Conservation (phyloP, 2,113 vertebrate genomes). For the Tetrao urogallus region DNA sequence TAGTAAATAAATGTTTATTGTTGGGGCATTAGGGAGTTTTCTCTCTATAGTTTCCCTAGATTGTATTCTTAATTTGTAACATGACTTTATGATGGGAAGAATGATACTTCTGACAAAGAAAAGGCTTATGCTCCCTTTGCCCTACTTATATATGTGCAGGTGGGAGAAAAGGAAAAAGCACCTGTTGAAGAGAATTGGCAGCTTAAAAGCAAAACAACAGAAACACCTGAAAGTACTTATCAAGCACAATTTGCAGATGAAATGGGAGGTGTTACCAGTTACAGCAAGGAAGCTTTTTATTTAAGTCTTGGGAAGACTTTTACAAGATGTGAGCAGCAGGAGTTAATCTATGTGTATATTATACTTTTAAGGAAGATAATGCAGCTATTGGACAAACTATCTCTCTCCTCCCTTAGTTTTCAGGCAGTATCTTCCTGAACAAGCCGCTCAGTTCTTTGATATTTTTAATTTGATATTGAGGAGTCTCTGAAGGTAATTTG, state of each 20-base stretch:
- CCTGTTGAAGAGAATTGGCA: background rate
- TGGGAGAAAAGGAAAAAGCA: background rate
- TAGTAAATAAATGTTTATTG: background rate
- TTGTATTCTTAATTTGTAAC: background rate
- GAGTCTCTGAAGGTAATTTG: background rate
- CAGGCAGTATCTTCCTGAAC: background rate
- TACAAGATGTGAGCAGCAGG: background rate
- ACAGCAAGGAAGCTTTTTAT: background rate
- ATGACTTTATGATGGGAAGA: background rate
- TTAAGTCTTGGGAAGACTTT: background rate
- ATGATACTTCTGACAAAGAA: background rate
- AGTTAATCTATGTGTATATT: background rate
- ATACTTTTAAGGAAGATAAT: background rate
- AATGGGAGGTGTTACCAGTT: background rate
- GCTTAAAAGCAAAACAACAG: background rate
- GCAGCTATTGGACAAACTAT: background rate
- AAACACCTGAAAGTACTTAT: background rate
- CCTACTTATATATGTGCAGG: background rate
- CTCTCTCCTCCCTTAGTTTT: background rate
- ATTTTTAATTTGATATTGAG: background rate
- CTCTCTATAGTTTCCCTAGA: background rate
- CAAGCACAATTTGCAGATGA: background rate
- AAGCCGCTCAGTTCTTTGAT: background rate
- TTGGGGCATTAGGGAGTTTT: background rate
- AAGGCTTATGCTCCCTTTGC: background rate